A percentile compares a stretch with the other conserved stretches of the same genome.
Conservation (phyloP, 2,888 invertebrate genomes). For the Caenorhabditis sp. region DNA sequence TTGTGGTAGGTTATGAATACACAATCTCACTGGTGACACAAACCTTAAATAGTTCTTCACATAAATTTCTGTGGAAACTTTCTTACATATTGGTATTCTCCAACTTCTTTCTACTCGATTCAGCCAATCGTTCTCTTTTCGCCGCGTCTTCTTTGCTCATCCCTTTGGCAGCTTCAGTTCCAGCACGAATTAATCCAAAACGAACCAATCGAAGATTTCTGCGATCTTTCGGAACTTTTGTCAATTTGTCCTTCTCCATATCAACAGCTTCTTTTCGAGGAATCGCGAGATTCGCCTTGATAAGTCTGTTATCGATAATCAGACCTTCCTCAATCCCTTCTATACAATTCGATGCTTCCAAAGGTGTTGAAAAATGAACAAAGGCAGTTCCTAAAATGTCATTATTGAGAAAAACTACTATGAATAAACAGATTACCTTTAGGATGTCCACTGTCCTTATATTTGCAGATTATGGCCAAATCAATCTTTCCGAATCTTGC, state of each 20-base stretch:
- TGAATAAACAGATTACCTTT: constrained; percentile 73
- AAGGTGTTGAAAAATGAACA: constrained; percentile 66
- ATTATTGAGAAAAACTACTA: no score
- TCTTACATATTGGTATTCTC: constrained; percentile 87
- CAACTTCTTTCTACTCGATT: constrained; percentile 67
- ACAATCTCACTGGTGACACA: constrained; percentile 54
- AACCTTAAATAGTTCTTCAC: constrained; percentile 35
- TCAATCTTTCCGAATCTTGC: constrained; percentile 82
- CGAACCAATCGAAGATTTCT: constrained; percentile 90
- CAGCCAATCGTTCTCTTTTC: constrained; percentile 76
- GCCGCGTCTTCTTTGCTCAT: constrained; percentile 84
- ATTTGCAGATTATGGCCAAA: constrained; percentile 87
- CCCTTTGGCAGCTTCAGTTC: constrained; percentile 84
- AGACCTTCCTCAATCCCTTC: constrained; percentile 39
- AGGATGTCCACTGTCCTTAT: constrained; percentile 87
- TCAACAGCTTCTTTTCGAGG: constrained; percentile 57
- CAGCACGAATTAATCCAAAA: constrained; percentile 90
- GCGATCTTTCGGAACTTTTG: constrained; percentile 79
- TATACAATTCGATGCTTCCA: constrained; percentile 62
- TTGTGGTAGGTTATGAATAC: constrained; percentile 85
- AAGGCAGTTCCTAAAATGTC: constrained; percentile 69
- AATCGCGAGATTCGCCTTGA: constrained; percentile 65
- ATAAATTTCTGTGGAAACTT: neutral
- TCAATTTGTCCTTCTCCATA: constrained; percentile 49
- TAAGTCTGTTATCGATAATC: constrained; percentile 31